Base-by-base conservation (phyloP, 2,888 invertebrate genomes). In the Strigamia maritima region DNA sequence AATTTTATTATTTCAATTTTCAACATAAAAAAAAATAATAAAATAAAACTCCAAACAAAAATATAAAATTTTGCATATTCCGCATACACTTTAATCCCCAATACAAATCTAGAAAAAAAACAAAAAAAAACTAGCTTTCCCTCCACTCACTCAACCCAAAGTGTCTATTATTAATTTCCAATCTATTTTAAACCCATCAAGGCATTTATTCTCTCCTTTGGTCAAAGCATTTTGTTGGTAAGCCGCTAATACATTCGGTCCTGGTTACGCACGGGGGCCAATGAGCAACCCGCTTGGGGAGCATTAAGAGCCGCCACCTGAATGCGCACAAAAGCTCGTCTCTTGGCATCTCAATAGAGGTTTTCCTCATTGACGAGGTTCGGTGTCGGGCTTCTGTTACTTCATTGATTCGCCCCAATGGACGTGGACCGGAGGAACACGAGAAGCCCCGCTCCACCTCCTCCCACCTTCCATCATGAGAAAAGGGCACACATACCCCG, bases 371-470 rank as follows among this genome's bases (percentile, higher is more conserved):
- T 70, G 70, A 70, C 70, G 70, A 70, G 70, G 28, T 70, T 70
- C 70, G 70, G 70, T 70, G 70, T 70, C 70, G 70, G 70, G 70
- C 70, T 70, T 70, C 70, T 70, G 70, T 70, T 70, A 70, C 70
- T 70, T 70, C 70, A 70, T 70, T 70, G 70, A 70, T 70, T 70
- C 70, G 70, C 70, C 70, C 70, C 70, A 70, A 70, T 70, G 70
- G 70, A 26, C 28, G 70, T 70, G 70, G 70, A 70, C 70, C 28
- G 26, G 70, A 70, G 70, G 70, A 70, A 70, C 70, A 70, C 70
- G 70, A 70, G 70, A 70, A 70, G 70, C 70, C 70, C 28, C 70
- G 28, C 70, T 70, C 54, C n/a, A 19, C 54, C 54, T 54, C 44
- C 44, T 44, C 44, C 44, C 44, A 44, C 44, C 44, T 44, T 44